These are phyloP conservation scores for Bombylius discolor DNA, from an alignment of 2,888 invertebrate genomes.

Conservation along the genomic window DNA sequence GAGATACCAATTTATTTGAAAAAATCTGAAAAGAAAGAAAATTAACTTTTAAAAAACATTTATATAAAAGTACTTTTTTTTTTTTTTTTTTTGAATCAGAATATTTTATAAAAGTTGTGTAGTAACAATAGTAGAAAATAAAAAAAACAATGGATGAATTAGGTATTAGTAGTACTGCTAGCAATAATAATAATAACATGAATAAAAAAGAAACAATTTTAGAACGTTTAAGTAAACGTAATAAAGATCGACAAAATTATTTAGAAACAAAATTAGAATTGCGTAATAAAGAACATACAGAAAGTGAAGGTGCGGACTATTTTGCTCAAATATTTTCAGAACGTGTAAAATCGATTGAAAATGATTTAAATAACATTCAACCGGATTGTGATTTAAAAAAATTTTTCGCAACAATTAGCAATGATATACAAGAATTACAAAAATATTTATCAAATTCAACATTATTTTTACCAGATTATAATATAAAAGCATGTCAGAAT, in stretches of 20 bases:
- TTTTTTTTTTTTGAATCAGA: neutral
- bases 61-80: neutral
- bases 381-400: slow-evolving; percentile 38
- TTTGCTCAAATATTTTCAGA: slow-evolving; percentile 57
- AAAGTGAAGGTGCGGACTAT: slow-evolving; percentile 43
- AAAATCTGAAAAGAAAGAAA: slow-evolving; percentile 9
- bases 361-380: slow-evolving; percentile 42
- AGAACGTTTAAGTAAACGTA: slow-evolving; percentile 32
- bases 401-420: slow-evolving; percentile 55
- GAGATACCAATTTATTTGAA: slow-evolving; percentile 21
- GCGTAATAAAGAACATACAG: slow-evolving; percentile 26
- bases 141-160: neutral
- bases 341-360: slow-evolving; percentile 51
- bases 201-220: slow-evolving; percentile 27
- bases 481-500: slow-evolving; percentile 65
- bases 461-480: slow-evolving; percentile 67
- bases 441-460: slow-evolving; percentile 68
- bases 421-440: slow-evolving; percentile 60
- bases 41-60: neutral
- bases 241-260: slow-evolving; percentile 33
- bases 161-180: neutral
- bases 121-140: neutral
- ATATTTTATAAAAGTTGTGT: neutral
- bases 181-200: neutral
- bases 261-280: slow-evolving; percentile 30